Percentiles rank a stretch among this genome's conserved stretches.
Evolutionary conservation across 2,113 vertebrate species (phyloP).

Genomic region (Chaenocephalus aceratus): DNA sequence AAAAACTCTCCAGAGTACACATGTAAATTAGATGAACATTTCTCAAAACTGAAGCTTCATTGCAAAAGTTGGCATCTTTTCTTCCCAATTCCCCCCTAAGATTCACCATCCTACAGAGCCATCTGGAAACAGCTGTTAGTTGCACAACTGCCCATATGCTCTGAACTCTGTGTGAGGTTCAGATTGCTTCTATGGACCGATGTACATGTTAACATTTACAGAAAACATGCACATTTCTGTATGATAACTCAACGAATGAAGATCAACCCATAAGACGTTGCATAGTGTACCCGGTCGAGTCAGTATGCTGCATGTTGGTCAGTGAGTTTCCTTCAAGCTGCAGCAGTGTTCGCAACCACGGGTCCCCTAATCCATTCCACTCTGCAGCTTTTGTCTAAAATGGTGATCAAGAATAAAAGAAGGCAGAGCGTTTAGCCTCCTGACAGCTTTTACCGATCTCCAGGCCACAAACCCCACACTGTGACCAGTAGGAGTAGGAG

Average conservation of each 20-base stretch:
- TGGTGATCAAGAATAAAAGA: constrained; percentile 46
- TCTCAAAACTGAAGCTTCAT: constrained; percentile 26
- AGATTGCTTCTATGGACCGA: background rate
- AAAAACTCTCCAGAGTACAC: constrained; percentile 9
- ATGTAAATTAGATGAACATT: constrained; percentile 1
- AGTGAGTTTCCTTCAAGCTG: constrained; percentile 19
- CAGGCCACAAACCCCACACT: constrained; percentile 29
- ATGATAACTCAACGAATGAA: background rate
- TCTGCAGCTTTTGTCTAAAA: constrained; percentile 38
- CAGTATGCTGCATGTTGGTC: background rate
- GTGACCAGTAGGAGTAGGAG: constrained; percentile 24
- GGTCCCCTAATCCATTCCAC: constrained; percentile 44
- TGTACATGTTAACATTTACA: background rate
- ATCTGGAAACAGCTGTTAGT: constrained; percentile 47
- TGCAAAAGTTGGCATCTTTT: constrained; percentile 12
- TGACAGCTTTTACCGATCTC: constrained; percentile 38
- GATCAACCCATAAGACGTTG: background rate
- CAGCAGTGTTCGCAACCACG: constrained; percentile 23
- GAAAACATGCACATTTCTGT: background rate
- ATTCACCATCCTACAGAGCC: constrained; percentile 22
- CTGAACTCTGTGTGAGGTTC: background rate
- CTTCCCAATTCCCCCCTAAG: constrained; percentile 13
- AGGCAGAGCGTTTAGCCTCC: constrained; percentile 22
- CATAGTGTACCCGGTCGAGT: background rate
- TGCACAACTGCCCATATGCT: constrained; percentile 1